phyloP scores from a whole-genome alignment of 2,888 invertebrate species.

The Siphlonurus alternatus region DNA sequence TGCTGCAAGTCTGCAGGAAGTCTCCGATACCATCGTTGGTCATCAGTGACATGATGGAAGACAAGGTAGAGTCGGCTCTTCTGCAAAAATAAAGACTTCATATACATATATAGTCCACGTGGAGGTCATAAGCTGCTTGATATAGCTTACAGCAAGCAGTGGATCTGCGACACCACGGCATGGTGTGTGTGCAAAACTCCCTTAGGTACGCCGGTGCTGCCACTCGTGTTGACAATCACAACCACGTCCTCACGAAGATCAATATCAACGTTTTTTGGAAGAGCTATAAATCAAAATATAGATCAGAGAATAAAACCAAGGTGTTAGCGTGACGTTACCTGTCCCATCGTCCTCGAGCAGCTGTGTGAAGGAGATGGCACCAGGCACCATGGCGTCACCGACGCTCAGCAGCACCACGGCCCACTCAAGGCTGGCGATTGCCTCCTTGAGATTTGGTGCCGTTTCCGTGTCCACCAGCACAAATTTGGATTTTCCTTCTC shows the following conservation, averaged over 20 bases:
- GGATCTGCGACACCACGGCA: background rate
- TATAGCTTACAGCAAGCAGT: no score
- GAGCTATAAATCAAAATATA: no score
- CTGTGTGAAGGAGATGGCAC: background rate
- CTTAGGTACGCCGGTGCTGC: slow-evolving; percentile 5
- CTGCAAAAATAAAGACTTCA: no score
- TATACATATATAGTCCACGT: no score
- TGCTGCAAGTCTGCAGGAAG: background rate
- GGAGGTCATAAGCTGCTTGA: no score
- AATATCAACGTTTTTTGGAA: background rate
- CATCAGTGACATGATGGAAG: background rate
- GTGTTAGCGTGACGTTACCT: no score
- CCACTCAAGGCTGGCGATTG: background rate
- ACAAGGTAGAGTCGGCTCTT: no score
- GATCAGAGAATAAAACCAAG: no score
- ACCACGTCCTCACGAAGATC: slow-evolving; percentile 4
- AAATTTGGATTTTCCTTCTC: background rate
- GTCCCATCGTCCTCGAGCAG: background rate
- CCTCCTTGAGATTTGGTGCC: background rate
- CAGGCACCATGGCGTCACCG: background rate
- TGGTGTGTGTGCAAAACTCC: slow-evolving; percentile 5
- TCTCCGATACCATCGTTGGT: background rate
- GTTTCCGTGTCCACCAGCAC: background rate
- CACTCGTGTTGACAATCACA: slow-evolving; percentile 5
- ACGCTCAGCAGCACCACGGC: background rate